A percentile compares a stretch with the other conserved stretches of the same genome.
Evolutionary conservation across 1,140 invertebrate genomes (phyloP).

Genomic region (Heliconius nattereri): DNA sequence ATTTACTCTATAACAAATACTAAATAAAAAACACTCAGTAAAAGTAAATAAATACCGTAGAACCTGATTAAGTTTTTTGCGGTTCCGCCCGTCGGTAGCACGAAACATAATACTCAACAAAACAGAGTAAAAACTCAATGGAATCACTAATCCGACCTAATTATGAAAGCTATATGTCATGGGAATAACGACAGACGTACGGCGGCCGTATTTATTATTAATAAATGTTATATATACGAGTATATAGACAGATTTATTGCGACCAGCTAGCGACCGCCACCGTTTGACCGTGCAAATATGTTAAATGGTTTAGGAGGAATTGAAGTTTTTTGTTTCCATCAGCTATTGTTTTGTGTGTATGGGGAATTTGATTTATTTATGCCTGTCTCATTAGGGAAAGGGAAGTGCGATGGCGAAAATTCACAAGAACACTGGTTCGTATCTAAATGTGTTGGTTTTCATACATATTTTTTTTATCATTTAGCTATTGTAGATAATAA

Average conservation of each 20-base stretch:
- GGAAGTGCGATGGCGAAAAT: too few relatives aligned
- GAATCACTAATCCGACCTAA: constrained; percentile 75
- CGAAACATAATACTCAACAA: constrained; percentile 55
- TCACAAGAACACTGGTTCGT: too few relatives aligned
- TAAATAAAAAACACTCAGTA: not conserved
- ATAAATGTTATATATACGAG: not conserved
- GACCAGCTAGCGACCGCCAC: not conserved
- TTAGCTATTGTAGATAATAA: too few relatives aligned
- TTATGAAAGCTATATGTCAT: constrained; percentile 67
- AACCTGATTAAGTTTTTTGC: constrained; percentile 50
- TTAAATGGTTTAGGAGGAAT: not conserved
- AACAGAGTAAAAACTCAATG: constrained; percentile 55
- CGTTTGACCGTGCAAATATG: not conserved
- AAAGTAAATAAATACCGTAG: not conserved
- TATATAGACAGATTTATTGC: not conserved
- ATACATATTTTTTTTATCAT: too few relatives aligned
- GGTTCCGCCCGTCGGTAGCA: constrained; percentile 47
- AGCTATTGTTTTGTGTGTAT: not conserved
- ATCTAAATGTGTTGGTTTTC: too few relatives aligned
- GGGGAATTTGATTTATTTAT: not conserved
- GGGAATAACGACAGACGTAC: constrained; percentile 57
- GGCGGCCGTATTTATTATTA: constrained; percentile 55
- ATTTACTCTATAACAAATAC: not conserved
- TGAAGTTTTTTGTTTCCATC: not conserved
- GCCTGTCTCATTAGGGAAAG: not conserved